These are phyloP conservation scores for Mesochorus sp. DNA, from an alignment of 2,888 invertebrate genomes.

Conservation along the genomic window DNA sequence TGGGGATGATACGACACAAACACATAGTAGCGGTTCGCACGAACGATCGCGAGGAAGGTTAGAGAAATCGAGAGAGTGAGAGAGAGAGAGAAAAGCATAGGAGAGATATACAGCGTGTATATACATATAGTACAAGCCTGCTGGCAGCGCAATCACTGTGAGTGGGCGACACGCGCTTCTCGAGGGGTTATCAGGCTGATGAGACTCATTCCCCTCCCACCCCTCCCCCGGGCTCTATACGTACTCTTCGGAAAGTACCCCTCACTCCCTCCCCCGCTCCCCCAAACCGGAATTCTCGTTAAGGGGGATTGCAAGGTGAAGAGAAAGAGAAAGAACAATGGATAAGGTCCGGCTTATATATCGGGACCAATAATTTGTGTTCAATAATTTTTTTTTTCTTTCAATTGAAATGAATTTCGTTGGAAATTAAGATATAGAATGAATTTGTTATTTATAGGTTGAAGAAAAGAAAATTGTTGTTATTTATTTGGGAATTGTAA, in stretches of 20 bases:
- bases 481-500: neutral
- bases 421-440: too few relatives aligned
- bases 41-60: constrained; percentile 51
- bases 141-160: constrained; percentile 79
- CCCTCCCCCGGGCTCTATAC: constrained; percentile 37
- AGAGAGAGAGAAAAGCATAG: constrained; percentile 10
- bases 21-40: constrained; percentile 48
- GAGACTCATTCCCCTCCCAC: constrained; percentile 68
- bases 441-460: too few relatives aligned
- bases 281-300: constrained; percentile 36
- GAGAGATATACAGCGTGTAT: constrained; percentile 2
- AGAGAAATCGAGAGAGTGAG: constrained; percentile 28
- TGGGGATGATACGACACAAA: constrained; percentile 31
- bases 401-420: neutral
- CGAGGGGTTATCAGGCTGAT: constrained; percentile 79
- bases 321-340: constrained; percentile 6
- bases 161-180: constrained; percentile 80
- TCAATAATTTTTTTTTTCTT: neutral
- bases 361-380: constrained; percentile 1
- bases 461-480: neutral
- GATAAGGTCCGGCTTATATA: constrained; percentile 24
- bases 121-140: constrained; percentile 62
- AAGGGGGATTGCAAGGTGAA: constrained; percentile 23
- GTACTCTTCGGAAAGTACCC: too few relatives aligned
- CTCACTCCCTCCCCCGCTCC: constrained; percentile 32